Evolutionary conservation across 2,888 invertebrate genomes (phyloP).

Genomic region (Megaustenia siamemsis): DNA sequence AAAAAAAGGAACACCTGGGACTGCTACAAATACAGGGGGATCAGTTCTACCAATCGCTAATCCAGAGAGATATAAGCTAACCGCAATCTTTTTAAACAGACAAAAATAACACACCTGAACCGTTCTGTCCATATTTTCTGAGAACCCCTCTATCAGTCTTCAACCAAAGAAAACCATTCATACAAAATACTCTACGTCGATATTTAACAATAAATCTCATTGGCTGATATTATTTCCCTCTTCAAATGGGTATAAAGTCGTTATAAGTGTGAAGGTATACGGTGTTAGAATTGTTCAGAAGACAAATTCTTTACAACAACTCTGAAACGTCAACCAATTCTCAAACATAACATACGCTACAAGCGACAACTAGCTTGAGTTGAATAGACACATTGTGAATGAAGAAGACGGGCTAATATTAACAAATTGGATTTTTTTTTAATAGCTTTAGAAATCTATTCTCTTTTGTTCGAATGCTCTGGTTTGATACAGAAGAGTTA

Average conservation of each 20-base stretch:
- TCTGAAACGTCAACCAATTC: neutral
- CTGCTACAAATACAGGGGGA: too few species aligned
- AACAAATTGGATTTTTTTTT: neutral
- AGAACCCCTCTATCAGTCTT: too few species aligned
- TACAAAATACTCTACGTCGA: too few species aligned
- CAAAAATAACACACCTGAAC: too few species aligned
- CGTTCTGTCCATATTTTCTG: too few species aligned
- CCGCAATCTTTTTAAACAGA: too few species aligned
- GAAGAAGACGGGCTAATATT: conserved; percentile 9
- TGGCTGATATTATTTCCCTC: neutral
- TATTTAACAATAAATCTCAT: neutral
- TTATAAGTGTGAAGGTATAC: neutral
- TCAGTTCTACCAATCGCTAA: too few species aligned
- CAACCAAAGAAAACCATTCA: too few species aligned
- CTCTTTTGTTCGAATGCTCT: neutral
- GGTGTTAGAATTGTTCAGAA: conserved; percentile 20
- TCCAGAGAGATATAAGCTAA: too few species aligned
- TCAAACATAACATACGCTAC: neutral
- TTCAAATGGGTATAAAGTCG: neutral
- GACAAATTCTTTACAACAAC: neutral
- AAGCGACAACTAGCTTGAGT: neutral
- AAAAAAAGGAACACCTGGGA: too few species aligned
- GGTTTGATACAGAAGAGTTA: neutral
- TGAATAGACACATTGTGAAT: neutral
- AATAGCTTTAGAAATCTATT: neutral